Evolutionary conservation across 2,888 invertebrate species (phyloP), one percentile per base, ranked within the genome.

Genomic region (Maniola hyperantus): DNA sequence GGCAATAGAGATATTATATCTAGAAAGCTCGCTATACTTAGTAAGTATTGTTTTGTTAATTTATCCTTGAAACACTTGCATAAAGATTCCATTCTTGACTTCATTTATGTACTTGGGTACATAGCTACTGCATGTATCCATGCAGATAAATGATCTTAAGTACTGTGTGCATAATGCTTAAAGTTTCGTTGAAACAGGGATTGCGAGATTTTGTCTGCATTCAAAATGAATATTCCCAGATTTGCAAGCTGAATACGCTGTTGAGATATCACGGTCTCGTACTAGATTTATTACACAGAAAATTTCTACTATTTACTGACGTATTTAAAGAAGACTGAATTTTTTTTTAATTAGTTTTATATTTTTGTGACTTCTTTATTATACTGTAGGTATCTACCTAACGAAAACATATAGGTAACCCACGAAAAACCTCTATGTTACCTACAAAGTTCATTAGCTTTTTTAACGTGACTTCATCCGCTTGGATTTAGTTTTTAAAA

Each of bases 221-320:
- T 83, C 79, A 79, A 84, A 84, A 88, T 88, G 88, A 88, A 89
- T 85, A 87, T 85, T 79, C 82, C 48, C 73, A 86, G 87, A 88
- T 87, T 87, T 87, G 84, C 81, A 79, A 80, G 77, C 80, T 77
- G 81, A 81, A 81, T 83, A 77, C 75, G 42, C 46, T 55, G 80
- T 74, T 72, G 76, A 83, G 83, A 83, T 80, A 79, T 81, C 80
- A 80, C 79, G 78, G 79, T 84, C 82, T 81, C 79, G 79, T 78
- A 79, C 75, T 75, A 74, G 76, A 78, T 77, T 79, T 77, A 75
- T 76, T 78, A 74, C 73, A 72, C 66, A 72, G 70, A 26, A 53
- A 44, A 50, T 62, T 39, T 10, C 26, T 42, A 33, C 10, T 53
- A 61, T 61, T 61, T 61, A 36, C 20, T 33, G 5, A 33, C n/a